Evolutionary conservation across 2,888 invertebrate genomes (phyloP).

Genomic region (Priocnemis perturbator): DNA sequence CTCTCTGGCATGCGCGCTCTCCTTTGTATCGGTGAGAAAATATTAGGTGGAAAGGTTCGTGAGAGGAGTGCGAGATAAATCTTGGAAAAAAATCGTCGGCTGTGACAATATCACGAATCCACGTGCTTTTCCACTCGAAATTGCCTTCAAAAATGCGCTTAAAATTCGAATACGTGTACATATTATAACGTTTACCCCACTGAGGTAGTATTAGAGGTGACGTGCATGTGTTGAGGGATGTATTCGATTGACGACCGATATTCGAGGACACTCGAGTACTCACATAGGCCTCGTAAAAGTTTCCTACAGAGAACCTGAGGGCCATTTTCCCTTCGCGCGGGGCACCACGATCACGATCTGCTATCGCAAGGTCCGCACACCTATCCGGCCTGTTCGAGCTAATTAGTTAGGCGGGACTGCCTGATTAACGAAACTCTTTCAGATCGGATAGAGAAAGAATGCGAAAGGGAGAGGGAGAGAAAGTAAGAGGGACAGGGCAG

Average conservation of each 20-base stretch:
- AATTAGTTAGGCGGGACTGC: constrained; percentile 64
- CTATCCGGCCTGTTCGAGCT: constrained; percentile 44
- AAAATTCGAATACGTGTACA: no score
- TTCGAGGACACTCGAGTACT: constrained; percentile 50
- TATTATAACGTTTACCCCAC: no score
- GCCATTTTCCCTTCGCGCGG: constrained; percentile 54
- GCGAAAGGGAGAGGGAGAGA: constrained; percentile 35
- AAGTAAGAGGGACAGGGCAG: constrained; percentile 43
- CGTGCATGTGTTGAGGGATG: no score
- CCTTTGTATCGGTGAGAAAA: constrained; percentile 1
- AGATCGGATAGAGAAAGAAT: constrained; percentile 47
- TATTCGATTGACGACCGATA: no score
- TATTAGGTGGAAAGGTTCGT: not conserved
- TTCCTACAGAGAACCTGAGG: constrained; percentile 71
- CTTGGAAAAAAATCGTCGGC: not conserved
- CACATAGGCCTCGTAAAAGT: constrained; percentile 72
- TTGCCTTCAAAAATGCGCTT: no score
- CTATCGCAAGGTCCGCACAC: constrained; percentile 33
- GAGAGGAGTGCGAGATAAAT: not conserved
- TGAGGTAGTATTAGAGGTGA: no score
- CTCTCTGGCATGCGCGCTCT: constrained; percentile 47
- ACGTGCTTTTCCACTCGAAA: no score
- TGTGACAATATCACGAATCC: no score
- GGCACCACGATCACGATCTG: constrained; percentile 20
- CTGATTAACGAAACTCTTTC: constrained; percentile 64